Base-by-base conservation (phyloP, 2,113 vertebrate genomes). In the Lonchura striata region DNA sequence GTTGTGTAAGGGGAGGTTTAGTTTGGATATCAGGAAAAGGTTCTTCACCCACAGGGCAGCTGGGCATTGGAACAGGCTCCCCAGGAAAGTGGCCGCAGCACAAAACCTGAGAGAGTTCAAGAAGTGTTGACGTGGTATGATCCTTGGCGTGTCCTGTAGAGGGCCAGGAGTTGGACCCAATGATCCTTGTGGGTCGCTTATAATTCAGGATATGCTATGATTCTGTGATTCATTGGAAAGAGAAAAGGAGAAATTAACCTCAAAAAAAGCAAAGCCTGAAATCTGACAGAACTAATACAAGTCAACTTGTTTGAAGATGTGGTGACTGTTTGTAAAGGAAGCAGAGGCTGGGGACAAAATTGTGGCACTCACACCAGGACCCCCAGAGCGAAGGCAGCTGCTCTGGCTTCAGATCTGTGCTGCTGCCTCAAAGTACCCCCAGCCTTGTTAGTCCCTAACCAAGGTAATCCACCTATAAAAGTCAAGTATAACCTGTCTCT, bases 341-440 rank as follows among this genome's bases (percentile, higher is more conserved):
- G 35, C 8, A 31, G 61, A 75, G 33, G 4, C 14, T 0, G 0
- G 35, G 30, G 25, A 31, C 11, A 13, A 46, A 59, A 41, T 11
- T 44, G 15, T 49, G 57, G 27, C 42, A 68, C n/a, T 70, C 0
- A 5, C 19, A 53, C 8, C 27, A 10, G 35, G n/a, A 23, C 42
- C 10, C 11, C 17, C 25, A 46, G 44, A 60, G 15, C 2, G 14
- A 71, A 82, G n/a, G 19, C 44, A 17, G 19, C 52, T 65, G 35
- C 57, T 80, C 37, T 53, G 28, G 10, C 27, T 70, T 59, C 76
- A 59, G 47, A 41, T 0, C 7, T 52, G 18, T 49, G 37, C 57
- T 82, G 24, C 24, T 90, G 41, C 70, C 25, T 53, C 63, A 63
- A 57, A 76, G 11, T 39, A 35, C 6, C 22, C 5, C 5, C 19